These are phyloP conservation scores for Dasypus novemcinctus DNA, from an alignment of 2,113 vertebrate species.

Conservation along the genomic window DNA sequence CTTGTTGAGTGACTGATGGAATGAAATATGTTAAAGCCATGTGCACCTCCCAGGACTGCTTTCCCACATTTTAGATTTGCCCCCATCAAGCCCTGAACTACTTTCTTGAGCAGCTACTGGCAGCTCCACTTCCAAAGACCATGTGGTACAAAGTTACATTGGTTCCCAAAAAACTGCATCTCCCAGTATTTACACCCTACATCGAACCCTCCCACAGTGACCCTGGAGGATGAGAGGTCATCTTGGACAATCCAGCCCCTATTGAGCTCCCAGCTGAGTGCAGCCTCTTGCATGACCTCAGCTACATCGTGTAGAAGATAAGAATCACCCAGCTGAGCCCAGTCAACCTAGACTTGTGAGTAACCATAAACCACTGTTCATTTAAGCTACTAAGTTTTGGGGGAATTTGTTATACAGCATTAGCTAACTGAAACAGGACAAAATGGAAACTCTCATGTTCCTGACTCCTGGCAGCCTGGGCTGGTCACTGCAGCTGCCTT, in stretches of 20 bases:
- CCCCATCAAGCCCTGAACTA: background rate
- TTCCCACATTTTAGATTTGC: background rate
- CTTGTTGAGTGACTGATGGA: background rate
- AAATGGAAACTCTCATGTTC: background rate
- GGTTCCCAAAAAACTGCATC: background rate
- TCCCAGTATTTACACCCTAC: background rate
- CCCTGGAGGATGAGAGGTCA: background rate
- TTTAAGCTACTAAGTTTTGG: background rate
- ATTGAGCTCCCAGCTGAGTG: background rate
- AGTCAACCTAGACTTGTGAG: background rate
- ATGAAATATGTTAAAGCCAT: background rate
- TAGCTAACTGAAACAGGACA: background rate
- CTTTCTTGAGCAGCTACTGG: background rate
- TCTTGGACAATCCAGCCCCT: background rate
- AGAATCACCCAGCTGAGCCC: background rate
- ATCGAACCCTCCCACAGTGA: background rate
- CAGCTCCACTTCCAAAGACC: background rate
- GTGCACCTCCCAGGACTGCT: background rate
- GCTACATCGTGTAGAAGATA: background rate
- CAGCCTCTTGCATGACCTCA: background rate
- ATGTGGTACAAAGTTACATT: background rate
- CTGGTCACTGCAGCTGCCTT: background rate
- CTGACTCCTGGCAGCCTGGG: background rate
- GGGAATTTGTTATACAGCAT: background rate
- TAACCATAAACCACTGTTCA: background rate